A percentile compares a stretch with the other conserved stretches of the same genome.
Evolutionary conservation across 2,113 vertebrate genomes (phyloP).

Genomic region (Mustela nigripes): DNA sequence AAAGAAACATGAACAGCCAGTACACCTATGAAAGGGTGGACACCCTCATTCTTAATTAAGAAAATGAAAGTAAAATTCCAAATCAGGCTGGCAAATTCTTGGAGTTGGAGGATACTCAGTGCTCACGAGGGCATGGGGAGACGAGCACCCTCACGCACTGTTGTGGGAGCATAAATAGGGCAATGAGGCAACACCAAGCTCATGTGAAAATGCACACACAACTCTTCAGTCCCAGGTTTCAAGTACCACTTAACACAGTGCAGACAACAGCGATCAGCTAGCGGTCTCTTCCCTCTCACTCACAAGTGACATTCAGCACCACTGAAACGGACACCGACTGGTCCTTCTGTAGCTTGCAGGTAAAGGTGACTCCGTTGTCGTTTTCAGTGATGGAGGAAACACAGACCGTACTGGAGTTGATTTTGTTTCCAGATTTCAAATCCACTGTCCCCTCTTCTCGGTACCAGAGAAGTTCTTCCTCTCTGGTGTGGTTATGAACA

Average conservation of each 20-base stretch:
- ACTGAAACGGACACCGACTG: conserved; percentile 82
- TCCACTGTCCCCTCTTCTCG: conserved; percentile 73
- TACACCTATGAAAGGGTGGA: not conserved
- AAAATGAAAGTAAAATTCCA: conserved; percentile 49
- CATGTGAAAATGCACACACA: not conserved
- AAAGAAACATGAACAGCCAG: not conserved
- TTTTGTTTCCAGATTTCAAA: conserved; percentile 85
- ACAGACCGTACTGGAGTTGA: conserved; percentile 89
- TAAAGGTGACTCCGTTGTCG: conserved; percentile 86
- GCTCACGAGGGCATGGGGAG: not conserved
- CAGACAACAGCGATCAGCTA: not conserved
- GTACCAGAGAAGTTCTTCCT: conserved; percentile 88
- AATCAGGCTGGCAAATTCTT: not conserved
- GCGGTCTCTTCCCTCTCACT: conserved; percentile 72
- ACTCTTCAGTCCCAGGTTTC: not conserved
- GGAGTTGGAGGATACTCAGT: not conserved
- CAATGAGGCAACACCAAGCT: not conserved
- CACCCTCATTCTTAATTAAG: not conserved
- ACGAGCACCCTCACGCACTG: not conserved
- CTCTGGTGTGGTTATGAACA: conserved; percentile 77
- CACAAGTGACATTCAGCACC: conserved; percentile 87
- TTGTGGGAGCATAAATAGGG: not conserved
- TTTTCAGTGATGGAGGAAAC: conserved; percentile 78
- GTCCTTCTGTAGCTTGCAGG: conserved; percentile 85
- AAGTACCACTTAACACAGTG: not conserved